Evolutionary conservation across 2,888 invertebrate genomes (phyloP).

Genomic region (Tetheella fluctuosa): DNA sequence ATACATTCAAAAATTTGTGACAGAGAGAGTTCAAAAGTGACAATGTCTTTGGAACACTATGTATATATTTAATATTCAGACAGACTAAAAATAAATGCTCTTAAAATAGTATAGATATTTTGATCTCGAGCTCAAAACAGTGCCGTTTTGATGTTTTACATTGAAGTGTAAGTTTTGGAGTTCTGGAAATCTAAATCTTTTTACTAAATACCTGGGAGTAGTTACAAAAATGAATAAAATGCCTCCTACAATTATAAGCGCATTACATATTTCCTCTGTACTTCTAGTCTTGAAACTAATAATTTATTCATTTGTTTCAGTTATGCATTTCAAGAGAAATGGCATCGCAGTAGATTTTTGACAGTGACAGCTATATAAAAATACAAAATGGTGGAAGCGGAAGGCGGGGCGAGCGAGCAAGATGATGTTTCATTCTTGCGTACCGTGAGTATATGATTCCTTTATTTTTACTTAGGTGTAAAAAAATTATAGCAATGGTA

Average conservation of each 20-base stretch:
- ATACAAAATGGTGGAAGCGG: slow-evolving; percentile 93
- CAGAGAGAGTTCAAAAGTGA: too few relatives aligned
- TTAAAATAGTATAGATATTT: too few relatives aligned
- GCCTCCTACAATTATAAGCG: too few relatives aligned
- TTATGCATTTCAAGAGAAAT: slow-evolving; percentile 67
- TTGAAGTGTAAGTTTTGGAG: not conserved
- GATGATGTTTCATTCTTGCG: slow-evolving; percentile 99
- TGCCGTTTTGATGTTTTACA: not conserved
- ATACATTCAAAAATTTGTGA: too few relatives aligned
- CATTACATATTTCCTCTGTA: not conserved
- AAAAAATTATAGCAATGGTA: too few relatives aligned
- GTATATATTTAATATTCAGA: too few relatives aligned
- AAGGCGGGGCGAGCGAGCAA: slow-evolving; percentile 97
- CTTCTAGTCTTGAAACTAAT: not conserved
- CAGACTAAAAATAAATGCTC: too few relatives aligned
- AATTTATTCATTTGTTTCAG: slow-evolving; percentile 51
- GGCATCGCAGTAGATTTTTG: slow-evolving; percentile 46
- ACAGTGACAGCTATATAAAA: slow-evolving; percentile 52
- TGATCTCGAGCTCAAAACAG: too few relatives aligned
- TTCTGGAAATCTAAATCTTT: not conserved
- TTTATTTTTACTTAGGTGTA: not conserved
- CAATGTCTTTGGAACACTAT: too few relatives aligned
- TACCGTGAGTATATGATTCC: slow-evolving; percentile 90
- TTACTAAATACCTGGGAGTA: not conserved
- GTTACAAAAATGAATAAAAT: too few relatives aligned